Percentiles rank a stretch among this genome's conserved stretches.
Conservation (phyloP, 2,888 invertebrate genomes). For the Parapristionchus giblindavisi region DNA sequence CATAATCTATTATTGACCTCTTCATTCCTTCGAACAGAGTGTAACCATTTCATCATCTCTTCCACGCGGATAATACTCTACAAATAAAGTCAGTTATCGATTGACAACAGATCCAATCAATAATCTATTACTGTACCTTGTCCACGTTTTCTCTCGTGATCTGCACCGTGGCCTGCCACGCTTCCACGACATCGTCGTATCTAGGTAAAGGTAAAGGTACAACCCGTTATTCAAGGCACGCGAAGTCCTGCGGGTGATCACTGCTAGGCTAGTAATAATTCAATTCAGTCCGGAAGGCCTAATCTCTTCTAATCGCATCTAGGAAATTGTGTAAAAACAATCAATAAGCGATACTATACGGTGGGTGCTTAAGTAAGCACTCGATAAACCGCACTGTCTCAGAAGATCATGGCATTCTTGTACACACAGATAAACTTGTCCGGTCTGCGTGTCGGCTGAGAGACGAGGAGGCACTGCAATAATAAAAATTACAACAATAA, state of each 20-base stretch:
- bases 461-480: background rate
- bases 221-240: too few relatives aligned
- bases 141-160: conserved; percentile 18
- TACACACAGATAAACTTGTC: background rate
- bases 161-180: background rate
- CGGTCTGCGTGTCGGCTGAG: background rate
- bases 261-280: too few relatives aligned
- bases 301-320: too few relatives aligned
- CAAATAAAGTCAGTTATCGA: background rate
- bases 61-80: background rate
- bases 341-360: background rate
- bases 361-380: background rate
- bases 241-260: too few relatives aligned
- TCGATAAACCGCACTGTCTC: background rate
- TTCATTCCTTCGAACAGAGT: conserved; percentile 18
- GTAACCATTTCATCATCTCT: conserved; percentile 14
- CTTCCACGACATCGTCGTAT: conserved; percentile 32
- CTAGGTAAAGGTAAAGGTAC: too few relatives aligned
- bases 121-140: background rate
- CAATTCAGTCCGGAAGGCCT: too few relatives aligned
- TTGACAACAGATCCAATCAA: background rate
- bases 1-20: conserved; percentile 1
- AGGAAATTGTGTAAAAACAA: too few relatives aligned
- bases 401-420: conserved; percentile 11
- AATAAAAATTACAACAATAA: too few relatives aligned